Base-by-base conservation (phyloP, 2,113 vertebrate genomes). In the Corythoichthys haematopterus region DNA sequence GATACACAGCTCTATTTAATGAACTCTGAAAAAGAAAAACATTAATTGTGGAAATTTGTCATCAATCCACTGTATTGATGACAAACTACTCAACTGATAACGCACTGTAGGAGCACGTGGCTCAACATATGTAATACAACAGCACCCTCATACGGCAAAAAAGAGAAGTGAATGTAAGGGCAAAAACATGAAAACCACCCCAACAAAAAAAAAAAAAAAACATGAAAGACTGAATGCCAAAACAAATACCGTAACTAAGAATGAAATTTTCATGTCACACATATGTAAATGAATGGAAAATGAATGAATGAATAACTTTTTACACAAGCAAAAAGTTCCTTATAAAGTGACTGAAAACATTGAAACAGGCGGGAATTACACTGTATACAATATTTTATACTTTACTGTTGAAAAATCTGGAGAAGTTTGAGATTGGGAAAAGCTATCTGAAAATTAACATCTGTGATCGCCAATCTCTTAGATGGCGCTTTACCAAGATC, bases 131-230 rank as follows among this genome's bases (percentile, higher is more conserved):
- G 33, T 71, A 45, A 77, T 69, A 61, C 80, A 77, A 89, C 10
- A 85, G 85, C 83, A 64, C 87, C 36, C 70, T 63, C 85, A 59
- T 79, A 80, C 87, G 89, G 89, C 45, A n/a, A 58, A 35, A 68
- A 15, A 3, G 9, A 37, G 53, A 73, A 78, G 6, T 84, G 61
- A 36, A 37, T 43, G 7, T 52, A 9, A 37, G 8, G 16, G 2
- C 1, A 7, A 74, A 63, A 59, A 11, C 36, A 65, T 81, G 74
- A 75, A 51, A 58, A 51, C 14, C 43, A 64, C 74, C 63, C 14
- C 61, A 58, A 78, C 58, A 61, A 60, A 67, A 36, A 69, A 40
- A 61, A 50, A 65, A 69, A 64, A 56, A 71, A 46, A 58, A 45
- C 66, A 47, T 70, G 70, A 66, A 70, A 70, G 59, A 71, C 53